These are phyloP conservation scores for Sepioteuthis lessoniana DNA, from an alignment of 2,888 invertebrate species.

Conservation along the genomic window DNA sequence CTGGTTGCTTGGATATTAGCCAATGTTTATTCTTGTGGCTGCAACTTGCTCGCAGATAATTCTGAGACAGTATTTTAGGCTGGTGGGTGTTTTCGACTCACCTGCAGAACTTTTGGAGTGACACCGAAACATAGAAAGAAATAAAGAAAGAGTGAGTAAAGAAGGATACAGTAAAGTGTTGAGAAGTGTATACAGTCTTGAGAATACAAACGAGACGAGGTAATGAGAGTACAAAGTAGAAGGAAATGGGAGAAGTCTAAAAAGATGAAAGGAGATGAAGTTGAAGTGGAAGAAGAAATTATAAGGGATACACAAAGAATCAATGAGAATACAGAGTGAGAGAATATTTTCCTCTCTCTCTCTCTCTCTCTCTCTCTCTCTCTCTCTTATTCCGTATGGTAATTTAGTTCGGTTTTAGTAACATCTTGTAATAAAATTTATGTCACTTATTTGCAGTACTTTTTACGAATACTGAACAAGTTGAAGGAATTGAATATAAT, in stretches of 20 bases:
- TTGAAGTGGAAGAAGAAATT: too few relatives aligned
- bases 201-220: background rate
- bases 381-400: too few relatives aligned
- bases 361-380: too few relatives aligned
- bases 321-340: too few relatives aligned
- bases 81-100: slow-evolving; percentile 23
- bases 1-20: background rate
- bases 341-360: too few relatives aligned
- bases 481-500: too few relatives aligned
- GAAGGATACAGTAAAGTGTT: background rate
- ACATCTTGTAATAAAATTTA: too few relatives aligned
- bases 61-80: slow-evolving; percentile 5
- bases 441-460: too few relatives aligned
- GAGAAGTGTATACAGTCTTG: background rate
- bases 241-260: background rate
- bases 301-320: too few relatives aligned
- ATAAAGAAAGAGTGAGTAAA: background rate
- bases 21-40: slow-evolving; percentile 23
- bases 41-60: background rate
- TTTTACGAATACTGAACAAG: too few relatives aligned
- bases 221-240: background rate
- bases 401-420: too few relatives aligned
- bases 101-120: background rate
- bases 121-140: background rate
- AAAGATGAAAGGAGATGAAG: background rate